A percentile compares a stretch with the other conserved stretches of the same genome.
Conservation (phyloP, 2,113 vertebrate genomes). For the Hystrix cristata region DNA sequence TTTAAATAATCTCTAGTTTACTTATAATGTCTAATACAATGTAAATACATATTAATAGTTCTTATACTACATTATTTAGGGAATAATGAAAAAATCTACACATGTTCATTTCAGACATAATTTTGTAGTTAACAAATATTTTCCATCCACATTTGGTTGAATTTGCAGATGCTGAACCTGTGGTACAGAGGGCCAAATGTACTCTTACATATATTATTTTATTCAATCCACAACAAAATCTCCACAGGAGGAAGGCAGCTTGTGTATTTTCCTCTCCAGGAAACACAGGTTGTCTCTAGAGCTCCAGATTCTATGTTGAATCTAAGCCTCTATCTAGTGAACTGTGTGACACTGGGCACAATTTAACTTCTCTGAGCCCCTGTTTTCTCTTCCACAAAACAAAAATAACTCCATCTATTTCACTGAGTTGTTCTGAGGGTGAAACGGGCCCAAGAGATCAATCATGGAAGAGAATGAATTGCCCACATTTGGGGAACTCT, state of each 20-base stretch:
- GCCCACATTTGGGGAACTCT: background rate
- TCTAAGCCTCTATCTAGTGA: background rate
- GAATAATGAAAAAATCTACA: background rate
- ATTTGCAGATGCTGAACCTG: background rate
- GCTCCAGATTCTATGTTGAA: background rate
- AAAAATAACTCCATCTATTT: slow-evolving; percentile 9
- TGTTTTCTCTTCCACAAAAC: background rate
- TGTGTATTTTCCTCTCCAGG: background rate
- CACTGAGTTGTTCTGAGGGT: background rate
- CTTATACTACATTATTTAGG: background rate
- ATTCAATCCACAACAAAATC: background rate
- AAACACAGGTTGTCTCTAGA: slow-evolving; percentile 14
- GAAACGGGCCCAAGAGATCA: slow-evolving; percentile 10
- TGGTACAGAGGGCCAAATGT: background rate
- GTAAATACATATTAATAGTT: background rate
- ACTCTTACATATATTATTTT: background rate
- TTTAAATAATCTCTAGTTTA: background rate
- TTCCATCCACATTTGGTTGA: background rate
- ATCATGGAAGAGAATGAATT: background rate
- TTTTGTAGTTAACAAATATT: background rate
- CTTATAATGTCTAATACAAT: background rate
- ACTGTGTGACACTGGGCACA: background rate
- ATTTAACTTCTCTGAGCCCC: background rate
- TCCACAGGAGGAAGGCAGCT: background rate
- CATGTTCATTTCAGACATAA: background rate